Base-by-base conservation (phyloP, 2,888 invertebrate genomes). In the Eilema griseolum region DNA sequence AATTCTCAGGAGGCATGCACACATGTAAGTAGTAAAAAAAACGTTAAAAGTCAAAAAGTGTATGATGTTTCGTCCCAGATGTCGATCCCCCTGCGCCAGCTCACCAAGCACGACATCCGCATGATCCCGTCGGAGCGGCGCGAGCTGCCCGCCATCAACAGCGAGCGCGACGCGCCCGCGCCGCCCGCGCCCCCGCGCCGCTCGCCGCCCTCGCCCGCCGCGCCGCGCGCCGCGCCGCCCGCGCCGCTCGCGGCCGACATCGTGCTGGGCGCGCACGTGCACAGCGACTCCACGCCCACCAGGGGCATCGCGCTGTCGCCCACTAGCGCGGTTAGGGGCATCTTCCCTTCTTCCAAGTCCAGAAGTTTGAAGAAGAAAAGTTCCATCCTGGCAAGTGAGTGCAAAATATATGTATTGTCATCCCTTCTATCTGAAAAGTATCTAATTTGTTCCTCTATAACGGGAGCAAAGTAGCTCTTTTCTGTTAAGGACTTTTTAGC, bases 281-380 rank as follows among this genome's bases (percentile, higher is more conserved):
- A 76, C 70, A 76, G 69, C 23, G 82, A 77, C 61, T 61, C 62
- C 20, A 65, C 74, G n/a, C 70, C 76, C 10, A 7, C 76, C 4
- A 72, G 77, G 5, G 81, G 79, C 11, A 70, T 69, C 3, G 84
- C 89, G 46, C 78, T 86, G 31, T 96, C 96, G 1, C 95, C 96
- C 87, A 64, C 95, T 73, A 93, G 95, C 62, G 94, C 95, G 37
- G 95, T 95, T 2, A 87, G 96, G n/a, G 96, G 95, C 26, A 95
- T 96, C 77, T 96, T 96, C 83, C 95, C 96, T 33, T 90, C 95
- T 0, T 94, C 95, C 73, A 97, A 97, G 86, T 96, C 96, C 0
- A 91, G 96, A 74, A 96, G 96, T n/a, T 89, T 96, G 59, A 97
- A 97, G 86, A 97, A 97, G 92, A 97, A 97, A 86, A 97, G 97